Base-by-base conservation (phyloP, 2,113 vertebrate genomes). In the Rostratula benghalensis region DNA sequence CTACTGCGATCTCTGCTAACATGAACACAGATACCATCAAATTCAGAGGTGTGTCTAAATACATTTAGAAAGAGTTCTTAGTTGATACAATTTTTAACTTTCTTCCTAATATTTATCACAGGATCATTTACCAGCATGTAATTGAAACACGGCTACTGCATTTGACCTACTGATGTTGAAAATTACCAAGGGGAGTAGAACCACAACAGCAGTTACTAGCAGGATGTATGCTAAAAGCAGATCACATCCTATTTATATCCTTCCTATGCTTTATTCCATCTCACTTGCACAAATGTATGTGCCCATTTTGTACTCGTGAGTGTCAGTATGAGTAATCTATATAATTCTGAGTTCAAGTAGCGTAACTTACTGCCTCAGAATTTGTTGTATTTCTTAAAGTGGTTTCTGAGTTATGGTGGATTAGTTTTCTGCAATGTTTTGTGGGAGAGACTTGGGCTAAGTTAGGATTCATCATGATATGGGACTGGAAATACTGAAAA, bases 291-390 rank as follows among this genome's bases (percentile, higher is more conserved):
- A 78, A 93, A 94, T 64, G 23, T 78, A 53, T 48, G 65, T 65
- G 56, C 73, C 80, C 83, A 82, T 95, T 93, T 92, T 61, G 74
- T 87, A 84, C 88, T 93, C 90, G 30, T 31, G 60, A 83, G 51
- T 78, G 85, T 91, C 92, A 80, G 37, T 39, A 46, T 93, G 81
- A 96, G 61, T 73, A 89, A 96, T 93, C 51, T 60, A n/a, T 12
- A 69, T 21, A 93, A 94, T 93, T 84, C 83, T 69, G 80, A 94
- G 73, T 91, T 89, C 86, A 94, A 91, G 76, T 51, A 75, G 89
- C 3, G 0, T 71, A 91, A 92, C 84, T 89, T 68, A 84, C 27
- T 61, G 80, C 65, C 61, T 92, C 3, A 1, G 50, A 87, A 73
- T 69, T 76, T 64, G 21, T 68, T 75, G 76, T 43, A 63, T 48